Conservation (phyloP, 1,140 invertebrate genomes). For the Drosophila littoralis region DNA sequence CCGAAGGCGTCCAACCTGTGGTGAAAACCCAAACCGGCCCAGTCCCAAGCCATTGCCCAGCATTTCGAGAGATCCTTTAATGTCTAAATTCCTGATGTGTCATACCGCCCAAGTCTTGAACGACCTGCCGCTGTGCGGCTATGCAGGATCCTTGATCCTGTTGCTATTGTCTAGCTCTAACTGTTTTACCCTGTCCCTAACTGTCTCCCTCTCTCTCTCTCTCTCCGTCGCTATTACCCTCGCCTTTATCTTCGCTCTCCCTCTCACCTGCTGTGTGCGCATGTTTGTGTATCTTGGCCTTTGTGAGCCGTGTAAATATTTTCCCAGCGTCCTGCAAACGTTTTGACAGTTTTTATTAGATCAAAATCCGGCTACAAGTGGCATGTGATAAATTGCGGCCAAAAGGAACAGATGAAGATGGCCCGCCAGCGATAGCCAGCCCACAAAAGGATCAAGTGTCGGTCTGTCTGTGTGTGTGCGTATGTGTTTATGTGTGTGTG, state of each 20-base stretch:
- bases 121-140: constrained; percentile 59
- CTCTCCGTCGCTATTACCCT: background rate
- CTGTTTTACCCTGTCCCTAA: constrained; percentile 41
- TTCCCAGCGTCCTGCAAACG: constrained; percentile 79
- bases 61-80: constrained; percentile 54
- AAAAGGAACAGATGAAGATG: constrained; percentile 43
- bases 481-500: background rate
- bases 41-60: background rate
- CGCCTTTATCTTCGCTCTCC: background rate
- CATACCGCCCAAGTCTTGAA: constrained; percentile 65
- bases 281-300: constrained; percentile 16
- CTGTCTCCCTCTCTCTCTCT: constrained; percentile 16
- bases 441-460: constrained; percentile 59
- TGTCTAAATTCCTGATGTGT: constrained; percentile 79
- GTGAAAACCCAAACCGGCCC: constrained; percentile 47
- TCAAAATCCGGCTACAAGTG: constrained; percentile 74
- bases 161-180: constrained; percentile 61
- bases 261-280: constrained; percentile 2
- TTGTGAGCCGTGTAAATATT: constrained; percentile 73
- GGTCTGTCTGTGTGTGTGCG: constrained; percentile 29
- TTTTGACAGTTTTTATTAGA: constrained; percentile 82
- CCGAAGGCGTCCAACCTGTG: constrained; percentile 49
- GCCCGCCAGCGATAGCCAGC: constrained; percentile 9
- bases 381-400: constrained; percentile 80
- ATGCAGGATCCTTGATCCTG: constrained; percentile 48